Percentiles rank a stretch among this genome's conserved stretches.
phyloP scores from a whole-genome alignment of 2,888 invertebrate species.

The Capitulum mitella region DNA sequence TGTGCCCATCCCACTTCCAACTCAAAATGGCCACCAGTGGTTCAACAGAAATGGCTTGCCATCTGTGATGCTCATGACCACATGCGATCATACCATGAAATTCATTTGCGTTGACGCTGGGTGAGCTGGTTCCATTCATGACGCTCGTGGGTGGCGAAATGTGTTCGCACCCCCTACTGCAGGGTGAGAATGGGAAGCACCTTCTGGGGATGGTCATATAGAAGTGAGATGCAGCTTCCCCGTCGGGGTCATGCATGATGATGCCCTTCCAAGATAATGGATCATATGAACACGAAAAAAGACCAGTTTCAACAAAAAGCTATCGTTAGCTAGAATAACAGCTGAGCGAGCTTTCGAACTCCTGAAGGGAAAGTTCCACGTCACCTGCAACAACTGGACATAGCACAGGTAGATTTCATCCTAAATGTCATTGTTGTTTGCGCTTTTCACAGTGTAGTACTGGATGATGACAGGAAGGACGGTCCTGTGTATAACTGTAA shows the following conservation, averaged over 20 bases:
- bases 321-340: slow-evolving; percentile 20
- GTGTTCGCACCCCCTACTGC: too few species aligned
- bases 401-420: too few species aligned
- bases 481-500: too few species aligned
- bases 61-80: slow-evolving; percentile 9
- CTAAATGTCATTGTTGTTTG: too few species aligned
- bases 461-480: too few species aligned
- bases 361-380: slow-evolving; percentile 33
- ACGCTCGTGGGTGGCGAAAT: background rate
- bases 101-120: slow-evolving; percentile 1
- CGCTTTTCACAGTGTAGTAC: too few species aligned
- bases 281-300: slow-evolving; percentile 26
- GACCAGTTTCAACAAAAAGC: slow-evolving; percentile 28
- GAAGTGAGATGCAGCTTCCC: slow-evolving; percentile 32
- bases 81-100: slow-evolving; percentile 8
- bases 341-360: slow-evolving; percentile 32
- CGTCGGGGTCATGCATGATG: slow-evolving; percentile 28
- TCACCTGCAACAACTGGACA: too few species aligned
- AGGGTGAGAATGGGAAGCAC: slow-evolving; percentile 9
- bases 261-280: slow-evolving; percentile 33
- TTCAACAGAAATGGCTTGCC: slow-evolving; percentile 24
- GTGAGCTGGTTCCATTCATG: slow-evolving; percentile 8
- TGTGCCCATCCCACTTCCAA: too few species aligned
- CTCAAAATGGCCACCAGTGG: too few species aligned
- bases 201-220: slow-evolving; percentile 29